These are phyloP conservation scores for Lethocerus indicus DNA, from an alignment of 1,140 invertebrate species.

Conservation along the genomic window DNA sequence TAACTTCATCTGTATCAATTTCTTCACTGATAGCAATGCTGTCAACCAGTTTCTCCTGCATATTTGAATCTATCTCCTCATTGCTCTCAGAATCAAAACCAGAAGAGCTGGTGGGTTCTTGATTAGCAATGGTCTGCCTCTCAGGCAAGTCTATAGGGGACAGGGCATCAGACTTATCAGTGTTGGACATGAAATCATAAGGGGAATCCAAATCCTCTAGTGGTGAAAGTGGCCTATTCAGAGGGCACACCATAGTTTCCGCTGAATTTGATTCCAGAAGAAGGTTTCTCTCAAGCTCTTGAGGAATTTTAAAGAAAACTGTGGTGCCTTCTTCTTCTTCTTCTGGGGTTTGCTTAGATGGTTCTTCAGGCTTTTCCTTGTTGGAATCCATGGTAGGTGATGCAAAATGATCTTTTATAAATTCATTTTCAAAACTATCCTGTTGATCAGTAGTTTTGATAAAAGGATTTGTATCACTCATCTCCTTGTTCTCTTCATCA, in stretches of 20 bases:
- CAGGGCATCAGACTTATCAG: conserved; percentile 8
- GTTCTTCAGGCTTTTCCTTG: background rate
- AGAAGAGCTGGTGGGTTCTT: conserved; percentile 7
- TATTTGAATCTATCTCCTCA: conserved; percentile 1
- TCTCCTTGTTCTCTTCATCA: too few species aligned
- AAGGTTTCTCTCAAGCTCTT: too few species aligned
- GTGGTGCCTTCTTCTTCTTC: too few species aligned
- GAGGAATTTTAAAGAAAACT: background rate
- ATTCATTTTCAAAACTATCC: background rate
- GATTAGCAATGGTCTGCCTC: background rate
- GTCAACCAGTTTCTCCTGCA: background rate
- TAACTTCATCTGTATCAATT: too few species aligned
- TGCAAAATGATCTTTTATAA: background rate
- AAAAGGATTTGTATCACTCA: too few species aligned
- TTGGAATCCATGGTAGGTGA: background rate
- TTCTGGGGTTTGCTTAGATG: too few species aligned
- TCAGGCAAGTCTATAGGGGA: too few species aligned
- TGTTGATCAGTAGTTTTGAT: too few species aligned
- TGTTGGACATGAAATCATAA: background rate
- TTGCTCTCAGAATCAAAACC: conserved; percentile 12
- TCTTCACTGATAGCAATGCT: too few species aligned
- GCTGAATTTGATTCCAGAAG: too few species aligned
- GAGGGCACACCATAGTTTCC: too few species aligned
- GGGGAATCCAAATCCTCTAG: conserved; percentile 1
- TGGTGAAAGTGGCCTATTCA: background rate